Base-by-base conservation (phyloP, 2,888 invertebrate genomes). In the Limnephilus auricula region DNA sequence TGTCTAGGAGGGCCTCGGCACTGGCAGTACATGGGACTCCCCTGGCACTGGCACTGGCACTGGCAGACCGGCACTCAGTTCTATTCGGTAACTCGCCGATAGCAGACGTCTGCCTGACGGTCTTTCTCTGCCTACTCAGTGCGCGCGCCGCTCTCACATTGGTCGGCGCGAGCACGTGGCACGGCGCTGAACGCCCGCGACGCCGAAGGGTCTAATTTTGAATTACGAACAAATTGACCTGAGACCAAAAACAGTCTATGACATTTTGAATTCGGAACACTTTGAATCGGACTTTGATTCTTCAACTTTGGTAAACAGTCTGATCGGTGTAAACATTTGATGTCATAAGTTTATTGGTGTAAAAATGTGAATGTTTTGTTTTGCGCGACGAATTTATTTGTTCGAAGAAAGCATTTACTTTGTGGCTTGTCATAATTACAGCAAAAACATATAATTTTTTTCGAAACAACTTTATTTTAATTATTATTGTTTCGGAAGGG, bases 41-140 rank as follows among this genome's bases (percentile, higher is more conserved):
- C 40, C 40, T 40, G 40, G 40, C 40, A 40, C n/a, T 40, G 12
- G 45, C 45, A 40, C 40, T 40, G 40, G 40, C 40, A 10, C 50
- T 32, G 34, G 50, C 86, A 31, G 37, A 37, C 37, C 37, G 15
- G 45, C 45, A 50, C 10, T 18, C 91, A 91, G 91, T 91, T 37
- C 90, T 31, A 82, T 90, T 87, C 91, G 86, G 90, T 65, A 40
- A 34, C 86, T 79, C 91, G 91, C 31, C 91, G 82, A 80, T 50
- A 80, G 50, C 91, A 86, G 90, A 90, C 91, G 91, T 15, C 91
- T 18, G n/a, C 80, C 45, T 32, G 78, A 87, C 88, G 88, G 78
- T 89, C 79, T 9, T 87, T 80, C 90, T 32, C 80, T 45, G 86
- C 84, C 15, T 40, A 45, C 86, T 50, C 65, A 78, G 65, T 85